Percentiles rank a stretch among this genome's conserved stretches.
Conservation (phyloP, 2,888 invertebrate genomes). For the Morpho achilles region DNA sequence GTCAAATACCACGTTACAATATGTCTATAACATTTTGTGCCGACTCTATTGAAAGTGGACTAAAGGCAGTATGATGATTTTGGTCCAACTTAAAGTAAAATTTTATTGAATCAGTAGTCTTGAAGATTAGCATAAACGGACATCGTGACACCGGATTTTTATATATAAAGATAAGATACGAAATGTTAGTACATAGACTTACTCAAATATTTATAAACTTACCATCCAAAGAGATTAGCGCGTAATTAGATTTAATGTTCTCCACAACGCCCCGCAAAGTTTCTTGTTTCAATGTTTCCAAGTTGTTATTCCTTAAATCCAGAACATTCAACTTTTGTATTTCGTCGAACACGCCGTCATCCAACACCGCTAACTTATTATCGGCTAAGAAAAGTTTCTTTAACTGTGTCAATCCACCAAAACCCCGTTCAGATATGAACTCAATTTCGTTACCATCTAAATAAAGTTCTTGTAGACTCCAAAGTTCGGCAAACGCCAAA, state of each 20-base stretch:
- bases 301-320: conserved; percentile 87
- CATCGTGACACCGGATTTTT: no score
- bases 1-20: no score
- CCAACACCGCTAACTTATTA: conserved; percentile 85
- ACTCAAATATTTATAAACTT: conserved; percentile 57
- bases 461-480: conserved; percentile 84
- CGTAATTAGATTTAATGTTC: conserved; percentile 84
- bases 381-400: conserved; percentile 85
- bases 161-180: no score
- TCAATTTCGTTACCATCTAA: conserved; percentile 85
- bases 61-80: no score
- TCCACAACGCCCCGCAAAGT: conserved; percentile 85
- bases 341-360: conserved; percentile 84
- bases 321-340: conserved; percentile 85
- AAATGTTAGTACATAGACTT: conserved; percentile 30
- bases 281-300: conserved; percentile 87
- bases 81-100: no score
- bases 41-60: no score
- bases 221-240: conserved; percentile 88
- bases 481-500: conserved; percentile 88
- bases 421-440: conserved; percentile 87
- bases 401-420: conserved; percentile 86
- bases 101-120: no score
- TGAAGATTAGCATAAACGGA: no score
- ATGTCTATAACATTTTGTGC: no score